Conservation (phyloP, 2,113 vertebrate species). For the Brachypteracias leptosomus region DNA sequence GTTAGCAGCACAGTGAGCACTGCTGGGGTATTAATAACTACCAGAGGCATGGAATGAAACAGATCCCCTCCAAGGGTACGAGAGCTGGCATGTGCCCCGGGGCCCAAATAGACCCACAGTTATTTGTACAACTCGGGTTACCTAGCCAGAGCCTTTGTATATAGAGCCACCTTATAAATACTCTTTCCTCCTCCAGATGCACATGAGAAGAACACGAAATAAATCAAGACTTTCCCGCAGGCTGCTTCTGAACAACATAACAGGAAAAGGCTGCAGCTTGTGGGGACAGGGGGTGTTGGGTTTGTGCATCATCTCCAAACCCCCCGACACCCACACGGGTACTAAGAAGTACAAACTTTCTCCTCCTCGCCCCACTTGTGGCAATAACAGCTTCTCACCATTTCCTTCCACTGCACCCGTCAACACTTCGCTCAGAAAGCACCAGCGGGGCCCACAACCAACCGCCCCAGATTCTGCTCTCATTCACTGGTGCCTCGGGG, state of each 20-base stretch:
- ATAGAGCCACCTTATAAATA: not conserved
- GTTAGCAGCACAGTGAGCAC: not conserved
- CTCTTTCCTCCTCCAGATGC: not conserved
- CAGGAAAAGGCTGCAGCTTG: not conserved
- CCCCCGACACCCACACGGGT: too few relatives aligned
- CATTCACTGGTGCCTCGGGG: not conserved
- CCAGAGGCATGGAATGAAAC: not conserved
- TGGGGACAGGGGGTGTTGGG: not conserved
- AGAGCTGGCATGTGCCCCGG: not conserved
- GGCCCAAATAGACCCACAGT: not conserved
- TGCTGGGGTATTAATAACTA: not conserved
- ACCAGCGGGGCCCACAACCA: not conserved
- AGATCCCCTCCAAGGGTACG: not conserved
- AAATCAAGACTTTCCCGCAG: accelerated
- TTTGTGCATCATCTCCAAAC: not conserved
- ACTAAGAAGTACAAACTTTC: too few relatives aligned
- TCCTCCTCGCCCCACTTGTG: not conserved
- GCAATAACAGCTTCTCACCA: not conserved
- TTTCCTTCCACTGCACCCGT: too few relatives aligned
- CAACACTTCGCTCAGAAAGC: accelerated
- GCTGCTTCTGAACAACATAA: not conserved
- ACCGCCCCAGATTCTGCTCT: not conserved
- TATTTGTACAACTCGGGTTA: conserved; percentile 17
- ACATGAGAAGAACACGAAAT: accelerated
- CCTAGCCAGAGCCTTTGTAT: not conserved